Base-by-base conservation (phyloP, 2,888 invertebrate species). In the Cosmopolites sordidus region DNA sequence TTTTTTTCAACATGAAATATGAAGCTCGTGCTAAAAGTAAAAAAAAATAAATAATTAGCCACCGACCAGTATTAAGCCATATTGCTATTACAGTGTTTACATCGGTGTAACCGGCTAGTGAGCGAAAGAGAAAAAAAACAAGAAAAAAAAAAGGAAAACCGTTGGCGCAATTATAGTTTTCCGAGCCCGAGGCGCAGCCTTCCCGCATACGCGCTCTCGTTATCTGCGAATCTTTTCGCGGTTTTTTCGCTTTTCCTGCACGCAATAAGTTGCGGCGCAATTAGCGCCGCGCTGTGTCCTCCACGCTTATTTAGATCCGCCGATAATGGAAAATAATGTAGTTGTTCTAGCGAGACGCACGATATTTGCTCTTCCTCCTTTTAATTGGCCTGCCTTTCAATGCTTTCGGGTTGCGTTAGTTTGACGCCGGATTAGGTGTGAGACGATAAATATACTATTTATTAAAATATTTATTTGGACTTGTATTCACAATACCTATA, bases 321-420 rank as follows among this genome's bases (percentile, higher is more conserved):
- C 62, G 70, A 71, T 70, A 71, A 70, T 63, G 67, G 66, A 63
- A 71, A 71, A 70, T 70, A 71, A 71, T 70, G 68, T 68, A 69
- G 69, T 68, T 68, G 68, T 70, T 68, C 69, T 69, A 66, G 64
- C 69, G 69, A 66, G 67, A 69, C 69, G 62, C 68, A 68, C 67
- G 68, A 68, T 69, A 69, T 68, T 67, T 66, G 62, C 64, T 68
- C 67, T 68, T 68, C 68, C 68, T 69, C 66, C 67, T 63, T 67
- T 64, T 70, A 70, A 70, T 70, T 70, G 66, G 68, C 48, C 44
- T 43, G 45, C 30, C 22, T 5, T 22, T 22, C 22, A 22, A 42
- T 42, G 12, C 22, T 22, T 22, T 42, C 9, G 14, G 42, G 42
- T 12, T 6, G 2, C 16, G 8, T 2, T n/a, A n/a, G n/a, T n/a